Evolutionary conservation across 2,113 vertebrate genomes (phyloP).

Genomic region (Oreocharis arfaki): DNA sequence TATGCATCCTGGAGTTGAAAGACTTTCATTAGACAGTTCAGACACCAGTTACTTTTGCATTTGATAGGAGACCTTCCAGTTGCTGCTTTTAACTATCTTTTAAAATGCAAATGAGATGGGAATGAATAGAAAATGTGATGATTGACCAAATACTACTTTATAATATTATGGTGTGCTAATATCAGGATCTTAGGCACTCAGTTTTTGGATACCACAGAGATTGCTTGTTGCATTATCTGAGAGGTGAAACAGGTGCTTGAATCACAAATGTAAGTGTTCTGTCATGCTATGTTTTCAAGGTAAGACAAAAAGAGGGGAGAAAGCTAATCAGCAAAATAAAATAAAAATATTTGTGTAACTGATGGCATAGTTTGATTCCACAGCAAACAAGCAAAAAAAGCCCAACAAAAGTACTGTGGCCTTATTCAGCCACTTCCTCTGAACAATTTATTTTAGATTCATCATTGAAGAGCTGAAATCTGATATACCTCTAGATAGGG

Average conservation of each 20-base stretch:
- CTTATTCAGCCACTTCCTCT: background rate
- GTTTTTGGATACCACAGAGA: background rate
- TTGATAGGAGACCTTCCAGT: background rate
- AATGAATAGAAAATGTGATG: background rate
- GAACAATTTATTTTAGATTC: background rate
- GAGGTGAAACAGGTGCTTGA: background rate
- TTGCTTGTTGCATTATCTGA: background rate
- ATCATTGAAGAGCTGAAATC: background rate
- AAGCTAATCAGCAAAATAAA: background rate
- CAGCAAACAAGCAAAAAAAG: background rate
- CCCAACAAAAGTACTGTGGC: background rate
- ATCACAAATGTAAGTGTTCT: background rate
- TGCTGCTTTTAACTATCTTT: background rate
- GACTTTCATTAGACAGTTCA: background rate
- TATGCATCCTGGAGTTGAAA: background rate
- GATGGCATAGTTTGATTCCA: background rate
- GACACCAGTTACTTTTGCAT: background rate
- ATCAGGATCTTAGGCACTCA: background rate
- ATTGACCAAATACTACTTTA: background rate
- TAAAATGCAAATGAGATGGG: background rate
- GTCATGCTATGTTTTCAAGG: background rate
- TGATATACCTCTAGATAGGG: background rate
- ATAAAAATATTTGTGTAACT: background rate
- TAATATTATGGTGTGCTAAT: background rate
- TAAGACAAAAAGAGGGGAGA: background rate